A percentile compares a stretch with the other conserved stretches of the same genome.
Conservation (phyloP, 2,113 vertebrate genomes). For the Gopherus evgoodei region DNA sequence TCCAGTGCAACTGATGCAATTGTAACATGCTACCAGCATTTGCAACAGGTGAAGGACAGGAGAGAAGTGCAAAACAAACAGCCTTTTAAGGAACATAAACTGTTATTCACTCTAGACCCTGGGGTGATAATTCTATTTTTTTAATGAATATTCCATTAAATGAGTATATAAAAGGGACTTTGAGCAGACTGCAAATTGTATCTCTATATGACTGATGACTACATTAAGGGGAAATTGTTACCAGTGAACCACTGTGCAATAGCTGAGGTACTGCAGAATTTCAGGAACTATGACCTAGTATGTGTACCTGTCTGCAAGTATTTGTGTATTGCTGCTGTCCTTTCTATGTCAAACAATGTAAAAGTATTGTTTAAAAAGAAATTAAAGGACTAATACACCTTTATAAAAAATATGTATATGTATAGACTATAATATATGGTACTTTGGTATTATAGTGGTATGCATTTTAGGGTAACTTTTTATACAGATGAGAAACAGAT, state of each 20-base stretch:
- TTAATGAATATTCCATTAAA: rapidly evolving
- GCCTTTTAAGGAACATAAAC: not conserved
- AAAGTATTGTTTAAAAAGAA: not conserved
- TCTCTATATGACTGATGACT: rapidly evolving
- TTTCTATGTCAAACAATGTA: not conserved
- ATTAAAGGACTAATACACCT: not conserved
- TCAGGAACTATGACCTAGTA: not conserved
- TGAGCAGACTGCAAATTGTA: rapidly evolving
- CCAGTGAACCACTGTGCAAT: rapidly evolving
- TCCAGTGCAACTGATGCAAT: not conserved
- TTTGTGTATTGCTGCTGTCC: not conserved
- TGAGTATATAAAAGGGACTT: rapidly evolving
- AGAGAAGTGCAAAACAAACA: not conserved
- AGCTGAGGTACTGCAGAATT: rapidly evolving
- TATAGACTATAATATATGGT: not conserved
- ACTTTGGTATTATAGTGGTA: not conserved
- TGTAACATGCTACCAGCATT: conserved; percentile 1
- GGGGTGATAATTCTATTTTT: not conserved
- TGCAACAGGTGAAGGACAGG: conserved; percentile 39
- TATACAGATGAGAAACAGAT: not conserved
- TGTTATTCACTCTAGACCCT: not conserved
- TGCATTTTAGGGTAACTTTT: not conserved
- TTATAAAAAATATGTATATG: not conserved
- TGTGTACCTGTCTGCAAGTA: not conserved
- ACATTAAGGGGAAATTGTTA: rapidly evolving